Base-by-base conservation (phyloP, 2,797 vertebrate species). In the Cynodonichthys magdalenae region DNA sequence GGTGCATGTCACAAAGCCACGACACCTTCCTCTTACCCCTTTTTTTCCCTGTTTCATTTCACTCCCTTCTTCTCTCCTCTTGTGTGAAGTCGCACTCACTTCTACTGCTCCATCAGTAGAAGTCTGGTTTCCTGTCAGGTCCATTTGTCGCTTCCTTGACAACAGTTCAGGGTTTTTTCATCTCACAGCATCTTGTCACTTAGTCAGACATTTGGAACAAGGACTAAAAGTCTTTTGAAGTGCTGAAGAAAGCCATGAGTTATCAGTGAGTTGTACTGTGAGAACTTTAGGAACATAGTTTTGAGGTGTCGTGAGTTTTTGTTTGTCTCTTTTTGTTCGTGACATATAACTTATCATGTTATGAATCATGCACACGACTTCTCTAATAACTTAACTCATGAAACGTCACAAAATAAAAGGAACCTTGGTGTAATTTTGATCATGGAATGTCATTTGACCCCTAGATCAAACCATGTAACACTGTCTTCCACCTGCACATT, bases 91-190 rank as follows among this genome's bases (percentile, higher is more conserved):
- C 70, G 58, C 53, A 48, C 45, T 50, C 27, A 62, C 58, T 6
- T n/a, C 56, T 20, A 28, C 29, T 50, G 53, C 58, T 10, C 52
- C 59, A 51, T 75, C 66, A 34, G 55, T 36, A 11, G 45, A 27
- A 48, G 69, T 79, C 67, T 71, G 67, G 78, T 56, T 82, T 59
- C 59, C 77, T 79, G 82, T 74, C 79, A 74, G 68, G 65, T 80
- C 85, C 69, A 80, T 84, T 84, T 84, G 72, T 63, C 31, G 28
- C 59, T 66, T 76, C 66, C 73, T 60, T 47, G 1, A 58, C 61
- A 59, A 64, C 55, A 27, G 29, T 8, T 36, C 34, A 36, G 63
- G 51, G 53, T 44, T 60, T 78, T 24, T 75, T 59, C 34, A 53
- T 66, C 54, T 73, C 17, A 34, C 60, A 66, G 59, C 44, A 31